Evolutionary conservation across 2,113 vertebrate species (phyloP).

Genomic region (Ranitomeya imitator): DNA sequence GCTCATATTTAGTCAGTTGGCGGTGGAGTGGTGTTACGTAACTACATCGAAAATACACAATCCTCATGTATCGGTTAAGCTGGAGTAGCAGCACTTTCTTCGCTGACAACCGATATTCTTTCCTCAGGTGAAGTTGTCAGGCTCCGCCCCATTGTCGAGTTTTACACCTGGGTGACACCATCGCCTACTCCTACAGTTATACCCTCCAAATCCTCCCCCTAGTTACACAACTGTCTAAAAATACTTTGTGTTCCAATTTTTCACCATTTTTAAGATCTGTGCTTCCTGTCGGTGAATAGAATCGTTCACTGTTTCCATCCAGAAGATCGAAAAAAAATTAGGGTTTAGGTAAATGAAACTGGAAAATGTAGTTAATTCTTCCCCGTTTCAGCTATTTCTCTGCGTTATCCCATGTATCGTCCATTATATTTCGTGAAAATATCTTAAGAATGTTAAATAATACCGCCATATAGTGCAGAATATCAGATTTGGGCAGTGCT

Average conservation of each 20-base stretch:
- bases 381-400: too few relatives aligned
- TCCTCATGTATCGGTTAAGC: neutral
- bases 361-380: too few relatives aligned
- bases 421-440: too few relatives aligned
- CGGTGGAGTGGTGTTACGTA: neutral
- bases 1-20: neutral
- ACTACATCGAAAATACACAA: neutral
- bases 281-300: neutral
- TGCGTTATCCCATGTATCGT: too few relatives aligned
- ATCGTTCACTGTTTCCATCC: neutral
- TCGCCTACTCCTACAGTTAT: neutral
- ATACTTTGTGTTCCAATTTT: neutral
- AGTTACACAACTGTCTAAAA: too few relatives aligned
- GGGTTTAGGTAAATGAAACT: too few relatives aligned
- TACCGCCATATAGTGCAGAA: neutral
- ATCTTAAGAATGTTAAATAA: neutral
- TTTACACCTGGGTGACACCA: neutral
- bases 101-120: neutral
- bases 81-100: neutral
- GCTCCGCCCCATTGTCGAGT: neutral
- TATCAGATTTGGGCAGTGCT: neutral
- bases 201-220: too few relatives aligned
- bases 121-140: neutral
- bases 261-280: neutral
- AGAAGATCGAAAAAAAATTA: neutral